A percentile compares a stretch with the other conserved stretches of the same genome.
phyloP scores from a whole-genome alignment of 2,888 invertebrate genomes.

The Caenorhabditis sinica region DNA sequence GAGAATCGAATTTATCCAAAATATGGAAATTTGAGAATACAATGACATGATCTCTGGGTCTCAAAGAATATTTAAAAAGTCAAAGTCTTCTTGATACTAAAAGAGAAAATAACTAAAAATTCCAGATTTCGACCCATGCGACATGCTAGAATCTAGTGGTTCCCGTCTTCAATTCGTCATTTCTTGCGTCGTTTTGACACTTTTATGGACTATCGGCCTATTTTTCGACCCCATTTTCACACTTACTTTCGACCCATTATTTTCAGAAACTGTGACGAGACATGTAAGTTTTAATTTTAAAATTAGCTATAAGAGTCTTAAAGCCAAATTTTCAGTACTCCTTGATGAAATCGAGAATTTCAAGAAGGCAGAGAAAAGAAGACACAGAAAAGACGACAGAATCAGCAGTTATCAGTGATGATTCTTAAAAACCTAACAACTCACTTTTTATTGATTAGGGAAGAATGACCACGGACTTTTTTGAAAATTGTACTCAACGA shows the following conservation, averaged over 20 bases:
- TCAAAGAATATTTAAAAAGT: too few species aligned
- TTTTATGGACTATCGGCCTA: conserved; percentile 42
- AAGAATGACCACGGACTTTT: conserved; percentile 17
- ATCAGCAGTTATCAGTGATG: conserved; percentile 50
- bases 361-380: conserved; percentile 7
- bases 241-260: conserved; percentile 42
- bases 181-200: conserved; percentile 42
- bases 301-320: background rate
- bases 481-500: conserved; percentile 42
- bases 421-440: background rate
- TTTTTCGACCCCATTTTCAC: conserved; percentile 55
- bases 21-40: background rate
- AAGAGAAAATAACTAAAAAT: background rate
- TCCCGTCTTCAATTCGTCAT: conserved; percentile 42
- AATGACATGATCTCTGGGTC: too few species aligned
- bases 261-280: conserved; percentile 17
- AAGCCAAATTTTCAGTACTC: conserved; percentile 23
- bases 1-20: too few species aligned
- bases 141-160: conserved; percentile 30
- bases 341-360: conserved; percentile 43
- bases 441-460: conserved; percentile 28
- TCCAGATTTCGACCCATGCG: conserved; percentile 20
- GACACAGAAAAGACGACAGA: conserved; percentile 3
- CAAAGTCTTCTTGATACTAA: background rate
- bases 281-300: conserved; percentile 1